These are phyloP conservation scores for Vultur gryphus DNA, from an alignment of 2,797 vertebrate genomes.

Conservation along the genomic window DNA sequence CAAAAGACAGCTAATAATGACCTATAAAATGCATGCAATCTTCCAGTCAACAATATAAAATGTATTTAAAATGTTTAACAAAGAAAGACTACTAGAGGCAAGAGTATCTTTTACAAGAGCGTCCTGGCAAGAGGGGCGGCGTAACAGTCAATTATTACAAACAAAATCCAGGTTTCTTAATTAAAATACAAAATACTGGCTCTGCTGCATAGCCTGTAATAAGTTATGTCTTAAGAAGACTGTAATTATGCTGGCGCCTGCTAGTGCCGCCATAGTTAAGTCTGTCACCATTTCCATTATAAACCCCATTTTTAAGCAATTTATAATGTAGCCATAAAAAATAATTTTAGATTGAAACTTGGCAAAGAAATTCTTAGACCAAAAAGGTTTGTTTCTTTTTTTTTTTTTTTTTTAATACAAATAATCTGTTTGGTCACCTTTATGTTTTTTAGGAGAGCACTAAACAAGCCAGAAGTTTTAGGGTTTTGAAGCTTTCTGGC, in stretches of 20 bases:
- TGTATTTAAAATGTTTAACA: constrained; percentile 62
- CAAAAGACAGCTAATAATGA: constrained; percentile 54
- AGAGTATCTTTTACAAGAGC: constrained; percentile 70
- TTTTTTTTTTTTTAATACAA: neutral
- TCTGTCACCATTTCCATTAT: constrained; percentile 70
- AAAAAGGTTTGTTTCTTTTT: neutral
- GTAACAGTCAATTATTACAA: constrained; percentile 78
- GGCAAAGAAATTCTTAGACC: constrained; percentile 22
- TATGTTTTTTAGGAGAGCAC: neutral
- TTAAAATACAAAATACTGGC: constrained; percentile 76
- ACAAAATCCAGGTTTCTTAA: constrained; percentile 79
- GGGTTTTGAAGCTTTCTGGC: constrained; percentile 3
- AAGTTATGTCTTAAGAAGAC: constrained; percentile 70
- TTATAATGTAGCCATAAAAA: constrained; percentile 49
- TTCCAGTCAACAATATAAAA: constrained; percentile 53
- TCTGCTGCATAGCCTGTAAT: constrained; percentile 65
- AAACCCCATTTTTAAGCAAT: constrained; percentile 58
- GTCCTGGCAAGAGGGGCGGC: constrained; percentile 63
- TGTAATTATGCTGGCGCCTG: constrained; percentile 74
- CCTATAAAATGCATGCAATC: constrained; percentile 39
- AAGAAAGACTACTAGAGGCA: constrained; percentile 68
- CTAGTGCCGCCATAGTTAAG: constrained; percentile 59
- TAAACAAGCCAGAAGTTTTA: constrained; percentile 16
- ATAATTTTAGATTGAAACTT: constrained; percentile 58
- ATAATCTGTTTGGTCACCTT: constrained; percentile 36